Base-by-base conservation (phyloP, 2,888 invertebrate genomes). In the Oscheius sp. region DNA sequence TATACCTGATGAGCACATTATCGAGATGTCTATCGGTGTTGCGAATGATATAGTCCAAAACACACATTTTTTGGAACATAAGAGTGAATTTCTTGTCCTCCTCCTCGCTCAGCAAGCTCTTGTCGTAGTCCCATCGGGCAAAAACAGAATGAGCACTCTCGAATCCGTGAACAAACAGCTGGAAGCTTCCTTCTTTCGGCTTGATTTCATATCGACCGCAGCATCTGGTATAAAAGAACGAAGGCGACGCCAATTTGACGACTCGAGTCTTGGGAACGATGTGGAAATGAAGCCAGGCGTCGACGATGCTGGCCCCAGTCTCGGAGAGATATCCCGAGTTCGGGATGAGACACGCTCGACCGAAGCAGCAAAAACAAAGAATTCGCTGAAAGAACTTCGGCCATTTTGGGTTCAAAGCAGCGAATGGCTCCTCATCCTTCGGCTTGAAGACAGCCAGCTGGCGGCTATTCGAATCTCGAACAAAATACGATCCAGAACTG, bases 341-440 rank as follows among this genome's bases (percentile, higher is more conserved):
- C 81, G 96, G 96, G 85, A 97, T 95, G 73, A 98, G 91, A 88
- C 98, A 98, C 27, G 95, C 94, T 55, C 98, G 91, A 0, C 98
- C 98, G 89, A 98, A 98, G 89, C 98, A 98, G 88, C 98, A 98
- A 0, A 98, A 89, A 82, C 89, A 90, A 71, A 84, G 73, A 52
- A 82, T 72, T 57, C 83, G 74, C 45, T 61, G 45, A 92, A 97
- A 94, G 94, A 95, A 97, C 89, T 97, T 98, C 42, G 95, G 97
- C 97, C 97, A 97, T 88, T 97, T 97, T 34, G 97, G 97, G 89
- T 98, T 98, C 84, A 96, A 90, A 75, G 95, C 91, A 10, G 97
- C 97, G 87, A 97, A 98, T 0, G 98, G 98, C 87, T 99, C 98
- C 87, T 99, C 98, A 89, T 99, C 96, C 89, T 97, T 98, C 1